These are phyloP conservation scores for Adoxophyes honmai DNA, from an alignment of 1,140 invertebrate genomes.

Conservation along the genomic window DNA sequence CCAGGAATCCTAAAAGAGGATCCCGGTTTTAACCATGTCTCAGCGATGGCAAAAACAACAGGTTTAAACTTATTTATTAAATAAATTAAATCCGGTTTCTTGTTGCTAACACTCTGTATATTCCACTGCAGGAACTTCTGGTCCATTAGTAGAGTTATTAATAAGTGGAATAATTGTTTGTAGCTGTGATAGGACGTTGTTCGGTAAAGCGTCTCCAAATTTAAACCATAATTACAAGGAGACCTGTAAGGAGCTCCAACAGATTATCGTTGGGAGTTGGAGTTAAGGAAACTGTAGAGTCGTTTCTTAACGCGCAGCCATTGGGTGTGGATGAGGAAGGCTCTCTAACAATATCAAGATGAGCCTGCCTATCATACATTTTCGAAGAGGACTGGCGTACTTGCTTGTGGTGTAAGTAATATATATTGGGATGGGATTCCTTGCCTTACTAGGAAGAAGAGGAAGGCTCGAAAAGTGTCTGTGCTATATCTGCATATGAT, in stretches of 20 bases:
- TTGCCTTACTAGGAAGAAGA: too few relatives aligned
- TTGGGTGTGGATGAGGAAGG: neutral
- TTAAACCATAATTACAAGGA: neutral
- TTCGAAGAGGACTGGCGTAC: neutral
- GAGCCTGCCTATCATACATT: too few relatives aligned
- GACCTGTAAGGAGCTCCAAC: neutral
- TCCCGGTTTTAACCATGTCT: constrained; percentile 12
- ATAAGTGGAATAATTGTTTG: neutral
- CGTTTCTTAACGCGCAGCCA: neutral
- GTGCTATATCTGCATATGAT: too few relatives aligned
- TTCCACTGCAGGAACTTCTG: neutral
- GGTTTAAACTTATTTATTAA: neutral
- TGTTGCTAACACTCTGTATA: neutral
- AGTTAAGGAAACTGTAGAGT: too few relatives aligned
- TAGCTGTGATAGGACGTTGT: neutral
- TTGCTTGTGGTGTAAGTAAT: neutral
- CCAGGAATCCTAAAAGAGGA: constrained; percentile 21
- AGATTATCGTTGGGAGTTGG: neutral
- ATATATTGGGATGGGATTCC: too few relatives aligned
- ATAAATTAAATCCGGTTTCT: neutral
- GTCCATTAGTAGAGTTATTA: neutral
- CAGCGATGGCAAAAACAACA: neutral
- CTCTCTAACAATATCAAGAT: neutral
- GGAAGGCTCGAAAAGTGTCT: neutral
- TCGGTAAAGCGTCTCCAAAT: neutral